Evolutionary conservation across 2,888 invertebrate genomes (phyloP).

Genomic region (Eristalis arbustorum): DNA sequence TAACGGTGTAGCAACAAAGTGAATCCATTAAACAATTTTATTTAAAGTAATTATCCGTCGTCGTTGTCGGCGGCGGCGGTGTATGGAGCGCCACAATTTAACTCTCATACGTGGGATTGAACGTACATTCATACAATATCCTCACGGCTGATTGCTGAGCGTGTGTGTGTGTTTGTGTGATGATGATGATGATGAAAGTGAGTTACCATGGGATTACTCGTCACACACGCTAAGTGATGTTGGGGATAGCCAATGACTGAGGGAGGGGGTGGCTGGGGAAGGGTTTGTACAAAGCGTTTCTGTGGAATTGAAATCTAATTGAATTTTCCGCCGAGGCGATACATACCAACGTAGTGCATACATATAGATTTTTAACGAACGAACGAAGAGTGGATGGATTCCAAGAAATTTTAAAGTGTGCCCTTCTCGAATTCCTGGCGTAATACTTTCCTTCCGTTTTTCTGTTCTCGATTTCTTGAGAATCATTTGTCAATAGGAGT

Average conservation of each 20-base stretch:
- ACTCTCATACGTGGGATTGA: background rate
- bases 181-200: background rate
- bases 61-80: background rate
- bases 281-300: background rate
- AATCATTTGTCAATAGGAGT: conserved; percentile 10
- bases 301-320: background rate
- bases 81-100: background rate
- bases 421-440: background rate
- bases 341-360: background rate
- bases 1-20: conserved; percentile 9
- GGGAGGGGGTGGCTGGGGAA: background rate
- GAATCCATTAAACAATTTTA: conserved; percentile 29
- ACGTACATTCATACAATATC: background rate
- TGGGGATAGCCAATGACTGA: background rate
- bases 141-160: too few relatives aligned
- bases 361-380: background rate
- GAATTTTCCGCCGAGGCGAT: background rate
- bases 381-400: background rate
- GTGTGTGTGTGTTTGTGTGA: background rate
- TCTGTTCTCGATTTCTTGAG: background rate
- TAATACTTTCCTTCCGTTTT: too few relatives aligned
- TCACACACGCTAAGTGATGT: background rate
- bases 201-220: background rate
- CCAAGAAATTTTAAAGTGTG: too few relatives aligned
- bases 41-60: conserved; percentile 21